phyloP scores from a whole-genome alignment of 2,113 vertebrate genomes.

The Camelus dromedarius region DNA sequence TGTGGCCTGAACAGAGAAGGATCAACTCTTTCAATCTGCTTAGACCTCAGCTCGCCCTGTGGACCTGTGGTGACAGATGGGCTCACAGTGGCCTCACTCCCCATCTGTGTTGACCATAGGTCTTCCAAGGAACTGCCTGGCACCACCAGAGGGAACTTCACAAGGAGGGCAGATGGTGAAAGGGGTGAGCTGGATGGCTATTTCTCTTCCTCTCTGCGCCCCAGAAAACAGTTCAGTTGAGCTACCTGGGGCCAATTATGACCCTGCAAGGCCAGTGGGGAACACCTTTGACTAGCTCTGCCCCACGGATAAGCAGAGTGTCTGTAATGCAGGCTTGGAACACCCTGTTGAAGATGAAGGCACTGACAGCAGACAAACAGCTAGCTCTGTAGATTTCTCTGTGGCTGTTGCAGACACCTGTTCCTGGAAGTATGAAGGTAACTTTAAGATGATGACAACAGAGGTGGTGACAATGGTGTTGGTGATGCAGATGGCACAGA shows the following conservation, averaged over 20 bases:
- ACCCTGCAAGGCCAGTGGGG: background rate
- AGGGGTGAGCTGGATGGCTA: accelerated
- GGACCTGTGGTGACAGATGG: accelerated
- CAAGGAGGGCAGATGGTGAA: background rate
- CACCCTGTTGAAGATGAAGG: background rate
- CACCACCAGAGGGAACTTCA: background rate
- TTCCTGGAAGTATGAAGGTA: background rate
- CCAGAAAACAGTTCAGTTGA: background rate
- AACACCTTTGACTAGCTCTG: background rate
- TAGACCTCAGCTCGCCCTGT: background rate
- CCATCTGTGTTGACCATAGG: background rate
- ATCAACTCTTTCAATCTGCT: background rate
- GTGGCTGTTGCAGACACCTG: background rate
- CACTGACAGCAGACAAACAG: background rate
- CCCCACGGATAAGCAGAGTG: background rate
- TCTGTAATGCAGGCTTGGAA: background rate
- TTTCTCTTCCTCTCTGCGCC: background rate
- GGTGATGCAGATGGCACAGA: background rate
- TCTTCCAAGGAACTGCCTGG: background rate
- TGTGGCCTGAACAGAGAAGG: background rate
- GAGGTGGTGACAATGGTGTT: background rate
- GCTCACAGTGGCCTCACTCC: accelerated
- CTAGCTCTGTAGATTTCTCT: background rate
- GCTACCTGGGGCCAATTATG: background rate
- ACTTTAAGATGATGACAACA: background rate